A percentile compares a stretch with the other conserved stretches of the same genome.
phyloP scores from a whole-genome alignment of 2,113 vertebrate species.

The Tylochromis polylepis region DNA sequence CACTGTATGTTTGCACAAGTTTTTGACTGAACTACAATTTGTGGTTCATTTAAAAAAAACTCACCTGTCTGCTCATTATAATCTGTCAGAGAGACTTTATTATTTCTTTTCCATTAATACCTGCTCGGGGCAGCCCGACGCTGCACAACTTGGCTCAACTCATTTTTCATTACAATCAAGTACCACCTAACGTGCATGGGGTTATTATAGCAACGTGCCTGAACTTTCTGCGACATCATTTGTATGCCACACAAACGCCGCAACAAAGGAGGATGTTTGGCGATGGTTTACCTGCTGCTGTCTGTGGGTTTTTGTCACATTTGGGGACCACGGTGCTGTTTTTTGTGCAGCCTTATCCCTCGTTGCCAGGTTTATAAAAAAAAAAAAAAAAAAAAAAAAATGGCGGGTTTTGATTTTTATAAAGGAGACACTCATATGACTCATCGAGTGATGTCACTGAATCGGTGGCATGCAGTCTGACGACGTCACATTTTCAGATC shows the following conservation, averaged over 20 bases:
- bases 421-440: background rate
- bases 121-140: too few relatives aligned
- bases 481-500: fast-evolving
- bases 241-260: background rate
- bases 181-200: background rate
- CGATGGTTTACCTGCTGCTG: background rate
- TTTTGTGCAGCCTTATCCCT: background rate
- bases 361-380: background rate
- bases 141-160: too few relatives aligned
- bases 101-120: too few relatives aligned
- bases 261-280: background rate
- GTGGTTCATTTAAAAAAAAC: too few relatives aligned
- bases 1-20: too few relatives aligned
- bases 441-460: background rate
- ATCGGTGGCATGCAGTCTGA: background rate
- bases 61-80: too few relatives aligned
- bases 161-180: background rate
- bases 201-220: background rate
- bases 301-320: background rate
- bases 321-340: background rate
- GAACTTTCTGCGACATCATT: background rate
- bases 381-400: too few relatives aligned
- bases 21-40: too few relatives aligned
- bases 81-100: too few relatives aligned
- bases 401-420: background rate